These are phyloP conservation scores for Syngnathus rostellatus DNA, from an alignment of 2,797 vertebrate species.

Conservation along the genomic window DNA sequence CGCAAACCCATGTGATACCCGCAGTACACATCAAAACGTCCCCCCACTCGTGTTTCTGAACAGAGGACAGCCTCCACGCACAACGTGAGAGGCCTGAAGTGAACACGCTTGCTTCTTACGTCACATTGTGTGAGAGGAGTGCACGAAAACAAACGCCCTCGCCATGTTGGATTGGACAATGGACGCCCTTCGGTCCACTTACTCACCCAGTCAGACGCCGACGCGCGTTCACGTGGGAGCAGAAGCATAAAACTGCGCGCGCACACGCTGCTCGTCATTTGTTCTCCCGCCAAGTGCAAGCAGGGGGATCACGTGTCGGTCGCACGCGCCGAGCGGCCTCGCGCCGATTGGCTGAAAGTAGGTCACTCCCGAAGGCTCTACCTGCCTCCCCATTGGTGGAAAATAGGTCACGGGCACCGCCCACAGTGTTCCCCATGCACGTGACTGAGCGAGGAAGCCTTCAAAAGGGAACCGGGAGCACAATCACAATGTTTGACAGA, in stretches of 20 bases:
- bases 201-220: no score
- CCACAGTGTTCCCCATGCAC: conserved; percentile 67
- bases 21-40: no score
- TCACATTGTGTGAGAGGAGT: background rate
- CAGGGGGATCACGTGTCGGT: conserved; percentile 62
- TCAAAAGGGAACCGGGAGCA: background rate
- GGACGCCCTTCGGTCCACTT: background rate
- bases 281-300: conserved; percentile 15
- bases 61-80: background rate
- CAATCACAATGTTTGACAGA: no score
- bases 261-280: background rate
- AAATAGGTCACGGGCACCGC: conserved; percentile 83
- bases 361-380: conserved; percentile 72
- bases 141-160: background rate
- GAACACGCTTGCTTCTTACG: background rate
- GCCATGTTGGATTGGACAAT: background rate
- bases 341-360: conserved; percentile 69
- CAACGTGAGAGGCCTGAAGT: conserved; percentile 1
- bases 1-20: background rate
- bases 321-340: conserved; percentile 66
- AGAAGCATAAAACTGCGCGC: background rate
- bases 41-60: background rate
- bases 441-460: conserved; percentile 48
- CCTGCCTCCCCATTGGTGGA: conserved; percentile 70
- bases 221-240: background rate